Percentiles rank a stretch among this genome's conserved stretches.
phyloP scores from a whole-genome alignment of 1,140 invertebrate species.

The Episyrphus balteatus region DNA sequence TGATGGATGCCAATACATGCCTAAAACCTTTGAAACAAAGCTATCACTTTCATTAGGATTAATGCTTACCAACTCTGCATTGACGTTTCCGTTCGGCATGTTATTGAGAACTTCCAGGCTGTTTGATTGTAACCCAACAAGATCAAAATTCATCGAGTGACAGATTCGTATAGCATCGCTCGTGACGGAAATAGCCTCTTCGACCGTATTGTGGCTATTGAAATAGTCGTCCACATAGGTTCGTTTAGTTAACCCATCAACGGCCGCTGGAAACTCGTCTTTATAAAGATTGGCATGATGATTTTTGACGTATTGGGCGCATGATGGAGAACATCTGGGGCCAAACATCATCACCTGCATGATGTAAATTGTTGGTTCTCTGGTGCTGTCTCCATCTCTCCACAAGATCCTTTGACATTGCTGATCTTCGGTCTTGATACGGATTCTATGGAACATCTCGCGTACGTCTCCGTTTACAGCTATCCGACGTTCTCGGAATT shows the following conservation, averaged over 20 bases:
- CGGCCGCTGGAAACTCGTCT: conserved; percentile 12
- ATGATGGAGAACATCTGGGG: not conserved
- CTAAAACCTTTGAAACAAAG: too few species aligned
- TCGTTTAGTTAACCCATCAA: conserved; percentile 13
- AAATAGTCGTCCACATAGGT: conserved; percentile 36
- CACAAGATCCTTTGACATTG: not conserved
- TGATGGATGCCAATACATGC: too few species aligned
- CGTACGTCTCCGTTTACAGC: not conserved
- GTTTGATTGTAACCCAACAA: too few species aligned
- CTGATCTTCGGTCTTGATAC: not conserved
- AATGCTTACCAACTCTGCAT: too few species aligned
- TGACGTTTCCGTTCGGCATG: too few species aligned
- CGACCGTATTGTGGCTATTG: conserved; percentile 7
- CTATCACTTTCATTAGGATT: too few species aligned
- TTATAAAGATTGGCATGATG: conserved; percentile 9
- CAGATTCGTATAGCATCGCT: too few species aligned
- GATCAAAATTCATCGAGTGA: too few species aligned
- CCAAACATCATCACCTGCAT: not conserved
- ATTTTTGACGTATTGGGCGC: not conserved
- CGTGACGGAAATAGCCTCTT: too few species aligned
- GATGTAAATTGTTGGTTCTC: not conserved
- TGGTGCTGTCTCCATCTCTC: not conserved
- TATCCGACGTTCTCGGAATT: not conserved
- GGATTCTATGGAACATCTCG: not conserved
- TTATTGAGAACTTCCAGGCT: too few species aligned